Evolutionary conservation across 2,888 invertebrate genomes (phyloP), one percentile per base, ranked within the genome.

Genomic region (Plusia festucae): DNA sequence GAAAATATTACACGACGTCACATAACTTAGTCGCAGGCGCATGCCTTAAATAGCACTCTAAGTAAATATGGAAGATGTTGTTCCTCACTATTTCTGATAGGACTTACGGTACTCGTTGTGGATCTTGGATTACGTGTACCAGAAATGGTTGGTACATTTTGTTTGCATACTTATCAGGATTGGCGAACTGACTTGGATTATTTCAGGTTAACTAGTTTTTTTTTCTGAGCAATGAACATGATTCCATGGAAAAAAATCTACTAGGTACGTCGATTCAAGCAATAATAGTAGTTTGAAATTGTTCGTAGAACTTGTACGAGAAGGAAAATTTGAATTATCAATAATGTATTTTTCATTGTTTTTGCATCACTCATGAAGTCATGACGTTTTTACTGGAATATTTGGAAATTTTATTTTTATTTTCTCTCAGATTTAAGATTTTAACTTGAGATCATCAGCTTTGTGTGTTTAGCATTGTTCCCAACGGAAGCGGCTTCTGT

Each of bases 1-100:
- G 76, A 81, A 85, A 85, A 81, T 81, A 81, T 78, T 68, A 73
- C 74, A 72, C 73, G 73, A 65, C 70, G 76, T 77, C 84, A 77
- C 80, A 81, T 78, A 78, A 78, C 72, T 84, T 82, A 76, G 58
- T 6, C 53, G 73, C 58, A 52, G 18, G 73, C 77, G 68, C 68
- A 53, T 74, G 73, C 73, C 63, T 76, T 74, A 74, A 73, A 72
- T 74, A 74, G 73, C 73, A 22, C 16, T 53, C 44, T 76, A 58
- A 70, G 71, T 70, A 75, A 75, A 75, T 73, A 75, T 70, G 62
- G 75, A 75, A 66, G 73, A 73, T 73, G 76, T 75, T 73, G 67
- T 75, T 75, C 55, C 70, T 55, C 59, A 65, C 65, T 73, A 75
- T 67, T 73, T 67, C 66, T 70, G 67, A 49, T 49, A 49, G 20